Evolutionary conservation across 2,888 invertebrate species (phyloP).

Genomic region (Elysia crispata): DNA sequence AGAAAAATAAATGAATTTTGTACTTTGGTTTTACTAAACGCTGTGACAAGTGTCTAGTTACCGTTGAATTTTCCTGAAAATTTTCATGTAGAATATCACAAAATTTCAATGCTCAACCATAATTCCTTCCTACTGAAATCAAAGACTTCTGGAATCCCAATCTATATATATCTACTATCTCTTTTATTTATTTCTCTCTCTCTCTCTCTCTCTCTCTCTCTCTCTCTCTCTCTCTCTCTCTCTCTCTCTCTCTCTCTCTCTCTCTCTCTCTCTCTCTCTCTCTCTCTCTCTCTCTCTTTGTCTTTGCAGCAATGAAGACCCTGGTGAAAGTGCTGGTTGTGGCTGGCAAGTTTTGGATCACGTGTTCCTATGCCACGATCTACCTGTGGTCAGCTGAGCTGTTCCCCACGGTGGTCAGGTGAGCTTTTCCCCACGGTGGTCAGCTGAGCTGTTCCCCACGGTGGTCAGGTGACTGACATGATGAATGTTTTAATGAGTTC

Average conservation of each 20-base stretch:
- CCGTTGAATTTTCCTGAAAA: too few species aligned
- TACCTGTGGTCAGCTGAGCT: slow-evolving; percentile 62
- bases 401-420: slow-evolving; percentile 65
- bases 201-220: too few species aligned
- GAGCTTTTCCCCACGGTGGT: slow-evolving; percentile 33
- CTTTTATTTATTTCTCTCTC: too few species aligned
- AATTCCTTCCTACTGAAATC: too few species aligned
- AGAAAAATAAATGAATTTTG: too few species aligned
- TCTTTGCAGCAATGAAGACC: slow-evolving; percentile 50
- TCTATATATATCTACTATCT: too few species aligned
- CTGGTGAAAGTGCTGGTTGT: slow-evolving; percentile 53
- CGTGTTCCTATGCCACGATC: slow-evolving; percentile 63
- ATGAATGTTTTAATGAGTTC: too few species aligned
- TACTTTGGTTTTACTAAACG: too few species aligned
- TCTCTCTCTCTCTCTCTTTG: not conserved
- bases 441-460: slow-evolving; percentile 65
- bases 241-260: not conserved
- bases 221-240: not conserved
- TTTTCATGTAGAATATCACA: too few species aligned
- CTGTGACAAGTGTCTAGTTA: too few species aligned
- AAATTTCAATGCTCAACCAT: too few species aligned
- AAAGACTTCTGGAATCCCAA: too few species aligned
- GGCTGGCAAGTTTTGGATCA: slow-evolving; percentile 61
- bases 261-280: slow-evolving; percentile 1
- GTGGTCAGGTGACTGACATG: slow-evolving; percentile 62